Percentiles rank a stretch among this genome's conserved stretches.
These are phyloP conservation scores for Strigamia crassipes DNA, from an alignment of 2,888 invertebrate genomes.

Conservation along the genomic window DNA sequence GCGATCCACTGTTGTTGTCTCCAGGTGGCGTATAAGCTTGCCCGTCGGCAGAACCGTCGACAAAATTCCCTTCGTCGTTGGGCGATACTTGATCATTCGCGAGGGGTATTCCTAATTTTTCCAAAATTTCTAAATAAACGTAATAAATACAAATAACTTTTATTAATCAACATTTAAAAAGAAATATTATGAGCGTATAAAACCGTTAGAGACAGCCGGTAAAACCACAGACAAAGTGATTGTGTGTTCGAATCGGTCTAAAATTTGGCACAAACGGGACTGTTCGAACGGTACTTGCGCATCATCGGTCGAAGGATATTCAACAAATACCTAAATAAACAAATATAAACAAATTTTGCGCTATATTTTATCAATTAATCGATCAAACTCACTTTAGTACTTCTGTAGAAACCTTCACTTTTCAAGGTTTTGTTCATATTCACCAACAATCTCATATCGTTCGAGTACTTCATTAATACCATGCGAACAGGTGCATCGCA, in stretches of 20 bases:
- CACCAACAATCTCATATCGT: slow-evolving; percentile 56
- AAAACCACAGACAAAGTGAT: slow-evolving; percentile 68
- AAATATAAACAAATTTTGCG: neutral
- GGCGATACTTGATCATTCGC: neutral
- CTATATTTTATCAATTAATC: neutral
- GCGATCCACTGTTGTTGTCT: neutral
- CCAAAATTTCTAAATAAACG: slow-evolving; percentile 47
- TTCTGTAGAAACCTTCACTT: slow-evolving; percentile 58
- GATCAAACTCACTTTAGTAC: slow-evolving; percentile 56
- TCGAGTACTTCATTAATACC: slow-evolving; percentile 52
- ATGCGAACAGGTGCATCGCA: slow-evolving; percentile 6
- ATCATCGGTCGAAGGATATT: slow-evolving; percentile 61
- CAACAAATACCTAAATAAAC: slow-evolving; percentile 57
- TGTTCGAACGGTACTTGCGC: slow-evolving; percentile 61
- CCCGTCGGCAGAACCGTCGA: neutral
- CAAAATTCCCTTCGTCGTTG: neutral
- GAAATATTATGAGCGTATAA: slow-evolving; percentile 50
- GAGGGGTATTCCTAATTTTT: slow-evolving; percentile 47
- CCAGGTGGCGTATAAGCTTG: slow-evolving; percentile 17
- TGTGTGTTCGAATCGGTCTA: slow-evolving; percentile 67
- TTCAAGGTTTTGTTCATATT: slow-evolving; percentile 57
- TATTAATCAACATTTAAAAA: neutral
- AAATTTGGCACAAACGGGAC: slow-evolving; percentile 63
- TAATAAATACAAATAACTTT: neutral
- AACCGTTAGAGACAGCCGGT: slow-evolving; percentile 68